phyloP scores from a whole-genome alignment of 2,888 invertebrate species.

The Trypoxylon attenuatum region DNA sequence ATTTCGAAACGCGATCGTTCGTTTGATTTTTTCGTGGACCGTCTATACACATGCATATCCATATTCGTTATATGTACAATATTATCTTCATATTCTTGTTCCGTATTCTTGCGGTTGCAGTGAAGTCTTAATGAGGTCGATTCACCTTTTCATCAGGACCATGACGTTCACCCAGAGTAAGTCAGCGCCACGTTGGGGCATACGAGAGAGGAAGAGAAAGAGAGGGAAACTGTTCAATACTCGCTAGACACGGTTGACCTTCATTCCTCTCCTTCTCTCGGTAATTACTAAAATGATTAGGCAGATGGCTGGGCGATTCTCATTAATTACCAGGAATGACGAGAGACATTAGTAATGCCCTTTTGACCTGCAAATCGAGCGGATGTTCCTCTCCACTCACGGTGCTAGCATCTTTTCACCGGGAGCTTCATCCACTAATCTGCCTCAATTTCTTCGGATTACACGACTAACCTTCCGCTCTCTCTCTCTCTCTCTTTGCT shows the following conservation, averaged over 20 bases:
- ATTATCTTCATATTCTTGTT: no score
- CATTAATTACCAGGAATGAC: conserved; percentile 57
- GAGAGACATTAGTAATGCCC: conserved; percentile 53
- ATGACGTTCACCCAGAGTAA: no score
- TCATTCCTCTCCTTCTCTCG: conserved; percentile 51
- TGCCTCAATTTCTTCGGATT: no score
- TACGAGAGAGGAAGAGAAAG: no score
- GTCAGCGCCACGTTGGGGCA: conserved; percentile 1
- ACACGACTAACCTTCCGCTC: not conserved
- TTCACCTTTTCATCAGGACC: conserved; percentile 18
- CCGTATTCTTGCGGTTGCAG: no score
- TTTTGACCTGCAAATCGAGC: conserved; percentile 36
- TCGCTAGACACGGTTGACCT: conserved; percentile 31
- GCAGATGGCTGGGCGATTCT: conserved; percentile 47
- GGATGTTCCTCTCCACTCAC: conserved; percentile 31
- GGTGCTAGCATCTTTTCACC: conserved; percentile 25
- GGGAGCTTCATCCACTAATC: not conserved
- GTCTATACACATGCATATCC: no score
- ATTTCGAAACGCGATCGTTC: no score
- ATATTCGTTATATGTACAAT: no score
- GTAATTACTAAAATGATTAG: conserved; percentile 67
- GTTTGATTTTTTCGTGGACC: no score
- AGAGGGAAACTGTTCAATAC: no score
- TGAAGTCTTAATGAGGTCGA: conserved; percentile 22
- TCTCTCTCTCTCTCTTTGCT: no score